A percentile compares a stretch with the other conserved stretches of the same genome.
phyloP scores from a whole-genome alignment of 2,797 vertebrate species.

The Scarus forsteni region DNA sequence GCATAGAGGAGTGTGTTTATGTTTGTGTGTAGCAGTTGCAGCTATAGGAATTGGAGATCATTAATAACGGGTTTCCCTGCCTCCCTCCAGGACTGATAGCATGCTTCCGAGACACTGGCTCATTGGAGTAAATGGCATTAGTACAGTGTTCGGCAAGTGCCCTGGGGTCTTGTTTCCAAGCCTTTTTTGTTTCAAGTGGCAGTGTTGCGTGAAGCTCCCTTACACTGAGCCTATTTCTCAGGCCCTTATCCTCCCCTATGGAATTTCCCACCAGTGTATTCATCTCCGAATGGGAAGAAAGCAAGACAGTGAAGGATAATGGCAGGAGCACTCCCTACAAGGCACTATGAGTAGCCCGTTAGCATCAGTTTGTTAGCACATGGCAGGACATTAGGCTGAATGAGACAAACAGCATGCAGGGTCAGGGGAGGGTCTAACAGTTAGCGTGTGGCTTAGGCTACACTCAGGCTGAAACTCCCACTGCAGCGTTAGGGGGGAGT shows the following conservation, averaged over 20 bases:
- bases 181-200: constrained; percentile 73
- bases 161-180: constrained; percentile 58
- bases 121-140: constrained; percentile 77
- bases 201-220: constrained; percentile 72
- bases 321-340: constrained; percentile 13
- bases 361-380: constrained; percentile 12
- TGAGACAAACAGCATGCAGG: constrained; percentile 47
- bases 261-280: constrained; percentile 63
- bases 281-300: constrained; percentile 41
- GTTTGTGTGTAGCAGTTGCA: constrained; percentile 14
- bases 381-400: constrained; percentile 35
- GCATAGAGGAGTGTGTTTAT: constrained; percentile 33
- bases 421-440: constrained; percentile 35
- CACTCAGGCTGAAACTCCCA: constrained; percentile 59
- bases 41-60: constrained; percentile 56
- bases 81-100: constrained; percentile 71
- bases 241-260: constrained; percentile 55
- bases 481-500: constrained; percentile 52
- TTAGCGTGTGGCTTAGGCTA: constrained; percentile 47
- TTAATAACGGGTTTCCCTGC: constrained; percentile 71
- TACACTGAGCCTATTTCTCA: constrained; percentile 60
- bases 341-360: constrained; percentile 37
- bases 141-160: constrained; percentile 53
- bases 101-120: constrained; percentile 66
- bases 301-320: constrained; percentile 5